Conservation (phyloP, 2,797 vertebrate species). For the Parauchenoglanis punctatus region DNA sequence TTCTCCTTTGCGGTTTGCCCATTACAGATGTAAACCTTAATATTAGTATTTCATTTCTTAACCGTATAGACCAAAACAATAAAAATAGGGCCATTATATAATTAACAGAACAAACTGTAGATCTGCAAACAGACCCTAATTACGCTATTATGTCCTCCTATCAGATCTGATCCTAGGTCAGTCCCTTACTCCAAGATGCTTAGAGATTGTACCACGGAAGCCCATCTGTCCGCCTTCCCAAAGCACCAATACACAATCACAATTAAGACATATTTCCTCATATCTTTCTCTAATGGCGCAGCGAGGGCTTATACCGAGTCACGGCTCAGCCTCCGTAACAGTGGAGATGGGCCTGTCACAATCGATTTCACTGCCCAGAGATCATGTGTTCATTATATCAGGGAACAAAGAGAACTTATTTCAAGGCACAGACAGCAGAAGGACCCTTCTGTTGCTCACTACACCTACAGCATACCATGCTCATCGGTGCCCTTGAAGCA, state of each 20-base stretch:
- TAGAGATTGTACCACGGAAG: background rate
- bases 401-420: slow-evolving; percentile 47
- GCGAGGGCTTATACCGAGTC: slow-evolving; percentile 17
- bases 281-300: slow-evolving; percentile 26
- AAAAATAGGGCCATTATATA: background rate
- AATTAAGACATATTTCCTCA: slow-evolving; percentile 20
- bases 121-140: background rate
- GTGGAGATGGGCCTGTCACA: slow-evolving; percentile 50
- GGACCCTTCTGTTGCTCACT: background rate
- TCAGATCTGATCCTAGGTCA: background rate
- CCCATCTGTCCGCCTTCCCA: background rate
- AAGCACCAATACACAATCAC: background rate
- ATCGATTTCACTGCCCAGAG: slow-evolving; percentile 49
- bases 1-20: background rate
- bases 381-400: slow-evolving; percentile 58
- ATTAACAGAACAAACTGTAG: background rate
- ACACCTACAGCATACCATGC: background rate
- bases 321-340: slow-evolving; percentile 33
- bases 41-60: background rate
- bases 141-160: background rate
- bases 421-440: slow-evolving; percentile 41
- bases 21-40: background rate
- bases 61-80: background rate
- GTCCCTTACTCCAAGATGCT: background rate
- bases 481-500: background rate